These are phyloP conservation scores for Pelmatolapia mariae DNA, from an alignment of 2,113 vertebrate genomes.

Conservation along the genomic window DNA sequence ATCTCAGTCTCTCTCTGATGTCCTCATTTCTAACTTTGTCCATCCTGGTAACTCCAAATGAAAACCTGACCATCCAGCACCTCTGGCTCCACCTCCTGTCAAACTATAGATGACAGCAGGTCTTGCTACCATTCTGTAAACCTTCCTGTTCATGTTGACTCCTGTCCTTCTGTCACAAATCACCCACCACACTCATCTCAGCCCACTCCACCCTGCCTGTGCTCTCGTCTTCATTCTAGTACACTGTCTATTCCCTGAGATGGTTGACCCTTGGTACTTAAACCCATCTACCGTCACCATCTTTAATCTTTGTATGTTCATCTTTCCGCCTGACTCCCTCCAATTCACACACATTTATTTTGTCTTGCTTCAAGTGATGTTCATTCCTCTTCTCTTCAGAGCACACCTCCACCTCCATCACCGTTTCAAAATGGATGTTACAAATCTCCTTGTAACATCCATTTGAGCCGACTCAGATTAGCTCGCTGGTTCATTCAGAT, in stretches of 20 bases:
- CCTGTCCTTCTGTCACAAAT: not conserved
- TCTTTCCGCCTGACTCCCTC: not conserved
- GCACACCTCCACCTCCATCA: not conserved
- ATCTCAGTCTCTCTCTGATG: not conserved
- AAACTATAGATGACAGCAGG: not conserved
- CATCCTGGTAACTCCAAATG: not conserved
- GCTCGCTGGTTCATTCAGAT: not conserved
- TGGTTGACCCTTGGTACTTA: not conserved
- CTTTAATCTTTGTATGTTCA: not conserved
- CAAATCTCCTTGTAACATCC: fast-evolving
- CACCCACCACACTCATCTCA: fast-evolving
- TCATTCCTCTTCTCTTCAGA: not conserved
- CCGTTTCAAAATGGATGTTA: not conserved
- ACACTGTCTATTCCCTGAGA: not conserved
- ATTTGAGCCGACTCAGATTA: fast-evolving
- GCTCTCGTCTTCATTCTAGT: not conserved
- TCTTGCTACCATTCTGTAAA: not conserved
- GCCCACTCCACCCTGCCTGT: not conserved
- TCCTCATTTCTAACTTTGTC: not conserved
- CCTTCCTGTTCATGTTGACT: fast-evolving
- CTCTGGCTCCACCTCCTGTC: not conserved
- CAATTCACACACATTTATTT: not conserved
- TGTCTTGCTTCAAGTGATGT: not conserved
- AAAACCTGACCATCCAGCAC: not conserved
- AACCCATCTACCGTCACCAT: not conserved